Conservation (phyloP, 2,113 vertebrate species). For the Phyllostomus hastatus region DNA sequence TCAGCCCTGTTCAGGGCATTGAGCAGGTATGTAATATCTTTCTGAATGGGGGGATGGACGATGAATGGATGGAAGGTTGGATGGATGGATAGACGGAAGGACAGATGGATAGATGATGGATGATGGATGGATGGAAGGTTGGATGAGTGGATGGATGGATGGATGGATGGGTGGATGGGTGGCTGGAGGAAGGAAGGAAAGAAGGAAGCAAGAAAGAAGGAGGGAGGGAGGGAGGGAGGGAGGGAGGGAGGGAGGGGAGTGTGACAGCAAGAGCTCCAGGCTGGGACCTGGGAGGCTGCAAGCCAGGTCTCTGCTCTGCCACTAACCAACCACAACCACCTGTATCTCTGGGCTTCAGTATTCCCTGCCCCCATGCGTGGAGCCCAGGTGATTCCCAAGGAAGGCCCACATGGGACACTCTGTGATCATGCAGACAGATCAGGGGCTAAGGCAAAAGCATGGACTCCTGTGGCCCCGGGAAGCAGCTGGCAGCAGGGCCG, state of each 20-base stretch:
- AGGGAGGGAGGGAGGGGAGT: background rate
- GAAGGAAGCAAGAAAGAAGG: background rate
- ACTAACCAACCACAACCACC: background rate
- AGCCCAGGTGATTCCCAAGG: background rate
- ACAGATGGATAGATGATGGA: too few relatives aligned
- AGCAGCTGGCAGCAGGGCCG: background rate
- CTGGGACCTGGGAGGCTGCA: background rate
- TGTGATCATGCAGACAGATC: background rate
- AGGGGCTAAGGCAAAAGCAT: background rate
- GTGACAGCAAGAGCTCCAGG: background rate
- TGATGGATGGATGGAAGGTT: background rate
- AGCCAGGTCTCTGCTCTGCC: background rate
- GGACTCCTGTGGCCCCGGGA: too few relatives aligned
- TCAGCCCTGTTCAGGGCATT: background rate
- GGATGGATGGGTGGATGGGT: background rate
- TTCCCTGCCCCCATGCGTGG: background rate
- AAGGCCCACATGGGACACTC: background rate
- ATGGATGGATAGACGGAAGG: too few relatives aligned
- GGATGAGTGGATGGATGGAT: background rate
- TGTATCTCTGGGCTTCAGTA: background rate
- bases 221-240: background rate
- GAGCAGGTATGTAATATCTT: background rate
- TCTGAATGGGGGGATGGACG: background rate
- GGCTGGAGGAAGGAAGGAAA: too few relatives aligned
- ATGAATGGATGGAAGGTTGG: background rate